These are phyloP conservation scores for Amyelois transitella DNA, from an alignment of 1,140 invertebrate species.

Conservation along the genomic window DNA sequence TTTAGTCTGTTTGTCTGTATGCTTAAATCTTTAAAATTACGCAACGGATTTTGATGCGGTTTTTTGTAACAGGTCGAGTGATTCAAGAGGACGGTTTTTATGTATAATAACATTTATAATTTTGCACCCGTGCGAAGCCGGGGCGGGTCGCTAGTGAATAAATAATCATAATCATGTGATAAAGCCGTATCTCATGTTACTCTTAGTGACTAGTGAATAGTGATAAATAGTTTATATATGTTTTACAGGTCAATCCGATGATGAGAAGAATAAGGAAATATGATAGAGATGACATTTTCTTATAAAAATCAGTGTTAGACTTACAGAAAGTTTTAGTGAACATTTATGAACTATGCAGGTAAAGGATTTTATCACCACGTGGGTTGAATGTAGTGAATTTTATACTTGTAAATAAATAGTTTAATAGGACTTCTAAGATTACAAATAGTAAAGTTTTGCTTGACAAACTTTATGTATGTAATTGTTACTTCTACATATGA, in stretches of 20 bases:
- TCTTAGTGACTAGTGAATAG: no score
- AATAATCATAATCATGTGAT: no score
- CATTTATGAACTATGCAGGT: slow-evolving; percentile 35
- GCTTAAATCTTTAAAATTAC: no score
- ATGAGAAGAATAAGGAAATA: slow-evolving; percentile 26
- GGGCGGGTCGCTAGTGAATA: no score
- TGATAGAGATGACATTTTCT: slow-evolving; percentile 27
- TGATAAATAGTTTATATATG: no score
- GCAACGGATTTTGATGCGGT: no score
- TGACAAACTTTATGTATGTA: slow-evolving; percentile 56
- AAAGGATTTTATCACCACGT: slow-evolving; percentile 39
- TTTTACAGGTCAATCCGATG: slow-evolving; percentile 53
- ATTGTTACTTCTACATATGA: slow-evolving; percentile 52
- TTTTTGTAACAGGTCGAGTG: no score
- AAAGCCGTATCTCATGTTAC: no score
- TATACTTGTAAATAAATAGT: slow-evolving; percentile 65
- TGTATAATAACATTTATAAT: no score
- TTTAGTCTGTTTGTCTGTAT: no score
- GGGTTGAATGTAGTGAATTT: slow-evolving; percentile 56
- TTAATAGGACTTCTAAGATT: slow-evolving; percentile 39
- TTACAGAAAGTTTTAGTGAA: slow-evolving; percentile 26
- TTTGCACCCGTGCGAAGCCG: no score
- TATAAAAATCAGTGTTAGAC: slow-evolving; percentile 48
- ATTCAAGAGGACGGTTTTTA: no score
- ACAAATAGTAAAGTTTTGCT: slow-evolving; percentile 57